Evolutionary conservation across 2,797 vertebrate species (phyloP).

Genomic region (Spinus olivaceus): DNA sequence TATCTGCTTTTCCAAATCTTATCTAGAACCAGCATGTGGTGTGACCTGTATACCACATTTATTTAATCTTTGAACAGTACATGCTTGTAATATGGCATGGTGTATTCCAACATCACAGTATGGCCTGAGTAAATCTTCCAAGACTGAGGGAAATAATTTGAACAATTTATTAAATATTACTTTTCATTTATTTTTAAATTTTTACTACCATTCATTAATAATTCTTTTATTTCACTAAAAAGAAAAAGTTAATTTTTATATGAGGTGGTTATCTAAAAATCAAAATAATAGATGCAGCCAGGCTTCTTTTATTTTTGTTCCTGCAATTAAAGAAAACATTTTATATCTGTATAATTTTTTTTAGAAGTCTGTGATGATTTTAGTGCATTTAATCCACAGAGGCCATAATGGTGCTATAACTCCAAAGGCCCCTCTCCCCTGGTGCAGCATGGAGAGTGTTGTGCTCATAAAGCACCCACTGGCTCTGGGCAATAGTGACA

Average conservation of each 20-base stretch:
- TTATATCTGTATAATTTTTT: not conserved
- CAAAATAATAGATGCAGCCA: not conserved
- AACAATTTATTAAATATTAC: not conserved
- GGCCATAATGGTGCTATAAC: not conserved
- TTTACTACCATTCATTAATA: not conserved
- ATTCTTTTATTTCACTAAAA: not conserved
- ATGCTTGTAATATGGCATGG: not conserved
- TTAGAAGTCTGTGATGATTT: not conserved
- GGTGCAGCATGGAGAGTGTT: not conserved
- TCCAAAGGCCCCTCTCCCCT: not conserved
- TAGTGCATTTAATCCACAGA: not conserved
- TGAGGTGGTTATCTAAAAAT: not conserved
- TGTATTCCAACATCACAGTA: conserved; percentile 7
- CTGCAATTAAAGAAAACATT: not conserved
- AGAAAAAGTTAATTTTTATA: not conserved
- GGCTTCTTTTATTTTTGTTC: not conserved
- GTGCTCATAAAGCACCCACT: not conserved
- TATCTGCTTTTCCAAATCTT: conserved; percentile 3
- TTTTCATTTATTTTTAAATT: not conserved
- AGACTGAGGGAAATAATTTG: not conserved
- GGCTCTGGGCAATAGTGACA: not conserved
- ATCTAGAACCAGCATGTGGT: not conserved
- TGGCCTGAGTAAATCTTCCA: conserved; percentile 24
- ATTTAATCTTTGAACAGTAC: conserved; percentile 6
- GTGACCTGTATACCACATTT: not conserved